phyloP scores from a whole-genome alignment of 2,888 invertebrate species.

The Xanthorhoe spadicearia region DNA sequence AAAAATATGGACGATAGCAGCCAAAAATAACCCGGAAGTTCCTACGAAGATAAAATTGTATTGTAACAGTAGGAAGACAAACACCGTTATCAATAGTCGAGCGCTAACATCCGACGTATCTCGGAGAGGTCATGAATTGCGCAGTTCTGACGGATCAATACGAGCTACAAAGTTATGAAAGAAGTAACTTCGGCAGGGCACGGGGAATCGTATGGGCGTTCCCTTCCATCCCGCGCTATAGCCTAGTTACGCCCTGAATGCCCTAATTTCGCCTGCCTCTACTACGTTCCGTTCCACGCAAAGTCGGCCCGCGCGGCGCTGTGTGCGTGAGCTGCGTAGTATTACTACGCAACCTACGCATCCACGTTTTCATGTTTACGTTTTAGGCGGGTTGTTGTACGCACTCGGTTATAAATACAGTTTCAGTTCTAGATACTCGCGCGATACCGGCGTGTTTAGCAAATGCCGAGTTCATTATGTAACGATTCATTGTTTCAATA shows the following conservation, averaged over 20 bases:
- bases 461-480: conserved; percentile 13
- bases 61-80: conserved; percentile 36
- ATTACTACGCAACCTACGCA: conserved; percentile 46
- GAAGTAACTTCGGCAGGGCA: conserved; percentile 82
- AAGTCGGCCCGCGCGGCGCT: conserved; percentile 49
- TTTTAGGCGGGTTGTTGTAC: conserved; percentile 28
- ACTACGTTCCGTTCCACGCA: conserved; percentile 61
- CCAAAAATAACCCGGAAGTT: conserved; percentile 21
- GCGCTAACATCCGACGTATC: conserved; percentile 64
- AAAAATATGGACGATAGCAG: background rate
- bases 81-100: conserved; percentile 55
- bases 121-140: conserved; percentile 76
- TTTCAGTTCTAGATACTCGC: conserved; percentile 37
- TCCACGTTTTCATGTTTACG: conserved; percentile 47
- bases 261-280: conserved; percentile 77
- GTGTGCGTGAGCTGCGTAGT: conserved; percentile 65
- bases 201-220: conserved; percentile 78
- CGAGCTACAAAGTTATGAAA: conserved; percentile 82
- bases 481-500: conserved; percentile 9
- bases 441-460: conserved; percentile 21
- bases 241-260: conserved; percentile 84
- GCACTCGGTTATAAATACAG: conserved; percentile 37
- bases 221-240: conserved; percentile 77
- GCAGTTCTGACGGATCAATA: conserved; percentile 84
- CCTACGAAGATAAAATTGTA: conserved; percentile 28